Percentiles rank a stretch among this genome's conserved stretches.
Conservation (phyloP, 2,113 vertebrate genomes). For the Centropus bengalensis region DNA sequence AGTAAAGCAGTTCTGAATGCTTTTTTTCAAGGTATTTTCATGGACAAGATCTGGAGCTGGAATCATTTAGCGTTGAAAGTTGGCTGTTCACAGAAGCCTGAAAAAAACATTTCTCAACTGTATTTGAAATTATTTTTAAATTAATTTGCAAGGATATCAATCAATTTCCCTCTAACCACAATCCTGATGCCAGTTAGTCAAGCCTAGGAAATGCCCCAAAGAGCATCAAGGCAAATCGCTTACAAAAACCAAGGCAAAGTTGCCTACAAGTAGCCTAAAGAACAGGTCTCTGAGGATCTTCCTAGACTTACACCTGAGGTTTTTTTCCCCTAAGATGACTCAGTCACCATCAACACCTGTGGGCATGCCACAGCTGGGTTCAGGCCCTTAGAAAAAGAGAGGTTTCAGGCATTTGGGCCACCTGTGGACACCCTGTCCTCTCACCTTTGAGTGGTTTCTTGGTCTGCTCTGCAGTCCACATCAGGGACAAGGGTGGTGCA, state of each 20-base stretch:
- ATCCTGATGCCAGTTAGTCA: not conserved
- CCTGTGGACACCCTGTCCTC: not conserved
- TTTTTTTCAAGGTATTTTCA: constrained; percentile 8
- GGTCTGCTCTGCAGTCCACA: not conserved
- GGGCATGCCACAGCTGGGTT: not conserved
- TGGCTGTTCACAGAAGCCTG: not conserved
- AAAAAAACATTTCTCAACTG: not conserved
- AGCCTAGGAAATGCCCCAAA: constrained; percentile 13
- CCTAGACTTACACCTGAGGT: not conserved
- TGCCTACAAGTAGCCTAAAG: not conserved
- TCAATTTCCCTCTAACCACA: constrained; percentile 11
- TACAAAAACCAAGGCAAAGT: not conserved
- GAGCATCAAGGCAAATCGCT: not conserved
- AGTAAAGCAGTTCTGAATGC: not conserved
- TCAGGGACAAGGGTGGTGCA: accelerated
- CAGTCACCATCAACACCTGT: not conserved
- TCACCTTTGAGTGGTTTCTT: not conserved
- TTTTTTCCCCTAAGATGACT: not conserved
- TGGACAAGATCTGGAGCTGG: not conserved
- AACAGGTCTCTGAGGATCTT: not conserved
- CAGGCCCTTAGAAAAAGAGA: not conserved
- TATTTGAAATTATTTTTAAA: constrained; percentile 54
- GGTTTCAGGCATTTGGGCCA: not conserved
- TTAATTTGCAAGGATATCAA: constrained; percentile 31
- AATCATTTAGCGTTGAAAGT: not conserved